Percentiles rank a stretch among this genome's conserved stretches.
Conservation (phyloP, 2,888 invertebrate genomes). For the Caenorhabditis becei region DNA sequence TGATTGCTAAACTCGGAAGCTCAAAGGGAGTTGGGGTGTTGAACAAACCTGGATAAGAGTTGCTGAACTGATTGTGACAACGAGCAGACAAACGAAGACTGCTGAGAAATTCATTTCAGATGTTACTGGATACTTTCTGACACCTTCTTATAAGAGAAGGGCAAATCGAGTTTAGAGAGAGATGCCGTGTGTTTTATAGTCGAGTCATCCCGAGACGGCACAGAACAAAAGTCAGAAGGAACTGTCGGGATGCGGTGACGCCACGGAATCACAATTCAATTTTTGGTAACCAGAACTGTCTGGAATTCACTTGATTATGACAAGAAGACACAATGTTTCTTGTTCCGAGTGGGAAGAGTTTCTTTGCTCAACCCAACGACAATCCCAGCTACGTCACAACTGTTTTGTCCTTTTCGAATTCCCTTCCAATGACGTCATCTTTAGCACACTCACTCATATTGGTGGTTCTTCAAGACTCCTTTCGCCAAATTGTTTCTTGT, state of each 20-base stretch:
- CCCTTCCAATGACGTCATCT: conserved; percentile 33
- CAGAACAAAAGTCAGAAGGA: conserved; percentile 9
- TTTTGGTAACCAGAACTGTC: neutral
- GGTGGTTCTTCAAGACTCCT: conserved; percentile 39
- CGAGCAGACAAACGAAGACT: neutral
- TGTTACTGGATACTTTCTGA: neutral
- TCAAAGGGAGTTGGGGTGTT: neutral
- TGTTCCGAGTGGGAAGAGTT: too few relatives aligned
- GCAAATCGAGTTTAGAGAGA: neutral
- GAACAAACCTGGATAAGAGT: conserved; percentile 14
- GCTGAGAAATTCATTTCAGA: neutral
- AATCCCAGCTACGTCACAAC: too few relatives aligned
- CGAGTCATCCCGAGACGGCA: neutral
- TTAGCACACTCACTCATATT: conserved; percentile 8
- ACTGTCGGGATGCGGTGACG: neutral
- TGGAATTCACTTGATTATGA: too few relatives aligned
- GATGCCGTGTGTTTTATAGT: neutral
- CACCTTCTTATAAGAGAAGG: neutral
- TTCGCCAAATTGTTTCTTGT: conserved; percentile 46
- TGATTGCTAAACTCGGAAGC: neutral
- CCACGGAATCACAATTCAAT: neutral
- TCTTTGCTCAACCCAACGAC: too few relatives aligned
- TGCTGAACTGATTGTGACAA: neutral
- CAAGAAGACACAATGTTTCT: too few relatives aligned
- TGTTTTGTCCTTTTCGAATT: conserved; percentile 1